A percentile compares a stretch with the other conserved stretches of the same genome.
Evolutionary conservation across 1,140 invertebrate species (phyloP).

Genomic region (Drosophila nigrodunni): DNA sequence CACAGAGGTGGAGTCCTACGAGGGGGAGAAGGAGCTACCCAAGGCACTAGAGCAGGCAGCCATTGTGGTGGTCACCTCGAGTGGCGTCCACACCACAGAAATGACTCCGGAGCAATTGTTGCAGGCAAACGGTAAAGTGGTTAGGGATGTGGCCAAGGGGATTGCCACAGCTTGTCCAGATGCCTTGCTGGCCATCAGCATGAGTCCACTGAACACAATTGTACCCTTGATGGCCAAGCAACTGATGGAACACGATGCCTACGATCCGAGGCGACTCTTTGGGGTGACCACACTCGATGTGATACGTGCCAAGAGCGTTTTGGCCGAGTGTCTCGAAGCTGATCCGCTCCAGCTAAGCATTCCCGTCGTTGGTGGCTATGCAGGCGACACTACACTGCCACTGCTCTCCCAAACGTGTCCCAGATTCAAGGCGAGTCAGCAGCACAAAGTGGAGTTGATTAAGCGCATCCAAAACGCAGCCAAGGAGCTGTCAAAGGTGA

Average conservation of each 20-base stretch:
- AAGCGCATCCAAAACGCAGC: slow-evolving; percentile 97
- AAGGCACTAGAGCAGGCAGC: slow-evolving; percentile 85
- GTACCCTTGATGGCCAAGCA: slow-evolving; percentile 93
- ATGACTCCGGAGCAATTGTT: slow-evolving; percentile 98
- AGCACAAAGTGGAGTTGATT: slow-evolving; percentile 91
- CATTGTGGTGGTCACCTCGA: slow-evolving; percentile 96
- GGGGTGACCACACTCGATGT: slow-evolving; percentile 98
- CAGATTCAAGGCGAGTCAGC: slow-evolving; percentile 87
- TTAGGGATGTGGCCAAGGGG: slow-evolving; percentile 92
- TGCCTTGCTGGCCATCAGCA: slow-evolving; percentile 97
- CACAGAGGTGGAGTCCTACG: slow-evolving; percentile 89
- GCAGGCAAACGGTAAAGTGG: slow-evolving; percentile 98
- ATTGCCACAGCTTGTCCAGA: slow-evolving; percentile 93
- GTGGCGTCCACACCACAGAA: slow-evolving; percentile 96
- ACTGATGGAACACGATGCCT: slow-evolving; percentile 76
- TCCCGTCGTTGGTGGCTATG: slow-evolving; percentile 98
- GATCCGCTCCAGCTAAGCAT: slow-evolving; percentile 92
- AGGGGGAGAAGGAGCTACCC: slow-evolving; percentile 84
- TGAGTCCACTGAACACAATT: slow-evolving; percentile 98
- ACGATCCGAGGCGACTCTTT: slow-evolving; percentile 95
- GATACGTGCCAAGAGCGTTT: slow-evolving; percentile 97
- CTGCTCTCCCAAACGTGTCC: slow-evolving; percentile 96
- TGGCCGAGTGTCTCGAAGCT: slow-evolving; percentile 92
- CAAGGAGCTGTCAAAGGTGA: slow-evolving; percentile 99
- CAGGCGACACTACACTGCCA: slow-evolving; percentile 98